Evolutionary conservation across 2,888 invertebrate genomes (phyloP), one percentile per base, ranked within the genome.

Genomic region (Cheilosia variabilis): DNA sequence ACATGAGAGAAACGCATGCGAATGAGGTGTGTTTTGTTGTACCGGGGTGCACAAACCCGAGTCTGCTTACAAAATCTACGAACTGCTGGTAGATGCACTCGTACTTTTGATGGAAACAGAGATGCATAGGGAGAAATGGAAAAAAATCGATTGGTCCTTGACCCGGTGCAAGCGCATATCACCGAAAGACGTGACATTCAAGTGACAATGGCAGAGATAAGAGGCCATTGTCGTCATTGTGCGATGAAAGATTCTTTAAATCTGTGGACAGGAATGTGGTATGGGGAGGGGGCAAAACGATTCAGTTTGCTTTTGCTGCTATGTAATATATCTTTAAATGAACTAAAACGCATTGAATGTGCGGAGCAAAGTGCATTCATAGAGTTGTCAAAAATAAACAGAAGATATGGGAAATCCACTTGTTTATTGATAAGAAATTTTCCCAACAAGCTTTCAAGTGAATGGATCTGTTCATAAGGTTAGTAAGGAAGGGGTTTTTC

Each of bases 81-180:
- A 19, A 41, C 19, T 37, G n/a, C 27, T 27, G 37, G 15, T 41
- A 22, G 75, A 66, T 66, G 45, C 66, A 60, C 34, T 52, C 24
- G 7, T 31, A n/a, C 31, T n/a, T 43, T 22, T 58, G 53, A 68
- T 65, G 78, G 1, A 34, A 52, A n/a, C 17, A 17, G 7, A 47
- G n/a, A 52, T 68, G 43, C 6, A 43, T 15, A 31, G 13, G 43
- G 19, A 13, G n/a, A 52, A 41, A 43, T 17, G 58, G 69, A 22
- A 27, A 75, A 52, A 84, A 84, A 84, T 79, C 73, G 79, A 84
- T 84, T 79, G 73, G 72, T 78, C 78, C 66, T 68, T 78, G 71
- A 78, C 73, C 68, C 72, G 78, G 60, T 43, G 34, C 50, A 68
- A 73, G 31, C 52, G 41, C 34, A 63, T 9, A 55, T 19, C 34